phyloP scores from a whole-genome alignment of 2,797 vertebrate species.

The Aselliscus stoliczkanus region DNA sequence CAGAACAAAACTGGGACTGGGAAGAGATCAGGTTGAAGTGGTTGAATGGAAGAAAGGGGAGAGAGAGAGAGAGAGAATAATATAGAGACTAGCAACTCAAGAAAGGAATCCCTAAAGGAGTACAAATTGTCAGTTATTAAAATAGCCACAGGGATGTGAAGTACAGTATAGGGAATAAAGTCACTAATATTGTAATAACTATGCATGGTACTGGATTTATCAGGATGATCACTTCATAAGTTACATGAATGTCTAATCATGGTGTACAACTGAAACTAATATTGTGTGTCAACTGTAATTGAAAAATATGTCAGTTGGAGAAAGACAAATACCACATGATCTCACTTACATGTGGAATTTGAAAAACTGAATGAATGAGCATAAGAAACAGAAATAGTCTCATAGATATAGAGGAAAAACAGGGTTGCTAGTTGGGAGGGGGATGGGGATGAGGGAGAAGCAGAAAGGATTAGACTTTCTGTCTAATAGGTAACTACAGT shows the following conservation, averaged over 20 bases:
- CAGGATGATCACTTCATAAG: neutral
- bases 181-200: neutral
- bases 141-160: neutral
- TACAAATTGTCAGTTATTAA: neutral
- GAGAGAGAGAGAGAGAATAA: neutral
- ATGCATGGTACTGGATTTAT: neutral
- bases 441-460: too few species aligned
- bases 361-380: too few species aligned
- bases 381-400: too few species aligned
- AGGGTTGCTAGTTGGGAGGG: too few species aligned
- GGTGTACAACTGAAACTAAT: too few species aligned
- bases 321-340: too few species aligned
- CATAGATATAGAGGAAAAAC: too few species aligned
- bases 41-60: neutral
- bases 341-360: too few species aligned
- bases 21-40: neutral
- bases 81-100: neutral
- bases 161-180: neutral
- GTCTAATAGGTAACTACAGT: too few species aligned
- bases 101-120: neutral
- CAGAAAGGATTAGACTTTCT: too few species aligned
- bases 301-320: too few species aligned
- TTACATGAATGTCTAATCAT: neutral
- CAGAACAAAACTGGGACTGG: neutral
- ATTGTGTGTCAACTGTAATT: too few species aligned